A percentile compares a stretch with the other conserved stretches of the same genome.
phyloP scores from a whole-genome alignment of 1,140 invertebrate species.

The Caenorhabditis brenneri region DNA sequence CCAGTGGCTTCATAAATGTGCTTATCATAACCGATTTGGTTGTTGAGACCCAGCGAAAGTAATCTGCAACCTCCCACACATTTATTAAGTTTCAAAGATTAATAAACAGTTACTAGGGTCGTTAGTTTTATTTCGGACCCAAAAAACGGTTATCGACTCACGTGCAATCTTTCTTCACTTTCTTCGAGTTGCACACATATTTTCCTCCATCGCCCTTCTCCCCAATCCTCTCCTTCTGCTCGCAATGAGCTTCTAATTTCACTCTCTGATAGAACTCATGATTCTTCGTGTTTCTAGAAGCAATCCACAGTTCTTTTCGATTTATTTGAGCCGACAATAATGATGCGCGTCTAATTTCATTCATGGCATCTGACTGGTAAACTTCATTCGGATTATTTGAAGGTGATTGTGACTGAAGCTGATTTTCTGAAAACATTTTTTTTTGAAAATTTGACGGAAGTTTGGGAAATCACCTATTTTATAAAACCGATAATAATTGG shows the following conservation, averaged over 20 bases:
- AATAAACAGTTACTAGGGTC: too few relatives aligned
- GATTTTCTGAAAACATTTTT: not conserved
- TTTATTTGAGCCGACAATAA: not conserved
- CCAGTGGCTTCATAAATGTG: constrained; percentile 1
- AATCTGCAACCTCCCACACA: not conserved
- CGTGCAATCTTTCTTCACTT: not conserved
- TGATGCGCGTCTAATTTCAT: not conserved
- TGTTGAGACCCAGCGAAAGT: not conserved
- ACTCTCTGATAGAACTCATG: not conserved
- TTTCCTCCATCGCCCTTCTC: constrained; percentile 8
- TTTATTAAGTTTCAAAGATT: not conserved
- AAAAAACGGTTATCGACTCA: too few relatives aligned
- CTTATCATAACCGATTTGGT: not conserved
- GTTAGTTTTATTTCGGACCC: too few relatives aligned
- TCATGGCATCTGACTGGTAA: not conserved
- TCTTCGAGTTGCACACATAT: not conserved
- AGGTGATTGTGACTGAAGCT: not conserved
- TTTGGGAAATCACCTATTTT: too few relatives aligned
- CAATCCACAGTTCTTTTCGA: not conserved
- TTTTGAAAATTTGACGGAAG: too few relatives aligned
- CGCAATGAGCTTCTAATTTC: not conserved
- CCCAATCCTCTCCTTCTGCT: not conserved
- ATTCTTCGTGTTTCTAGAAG: not conserved
- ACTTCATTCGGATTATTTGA: not conserved
- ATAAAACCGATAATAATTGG: too few relatives aligned